Base-by-base conservation (phyloP, 2,113 vertebrate genomes). In the Rattus rattus region DNA sequence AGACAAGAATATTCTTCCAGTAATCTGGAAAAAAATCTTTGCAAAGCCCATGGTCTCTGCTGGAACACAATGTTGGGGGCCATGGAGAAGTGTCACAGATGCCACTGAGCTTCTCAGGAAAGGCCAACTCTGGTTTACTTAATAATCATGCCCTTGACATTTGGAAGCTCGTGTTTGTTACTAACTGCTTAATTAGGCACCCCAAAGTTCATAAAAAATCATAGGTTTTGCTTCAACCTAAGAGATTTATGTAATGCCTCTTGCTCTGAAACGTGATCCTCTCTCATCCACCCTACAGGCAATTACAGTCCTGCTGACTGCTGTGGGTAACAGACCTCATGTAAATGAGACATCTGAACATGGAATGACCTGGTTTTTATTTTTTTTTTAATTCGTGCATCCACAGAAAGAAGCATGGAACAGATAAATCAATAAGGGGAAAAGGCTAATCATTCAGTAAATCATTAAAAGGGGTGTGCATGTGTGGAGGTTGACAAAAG, bases 181-280 rank as follows among this genome's bases (percentile, higher is more conserved):
- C 91, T 94, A 91, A 96, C 94, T 28, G 0, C 96, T 98, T 98
- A 96, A 97, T 97, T 97, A 97, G 89, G 56, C 1, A 47, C 79
- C 92, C 96, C 96, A 96, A 97, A 96, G 96, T 96, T 97, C 97
- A 98, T 84, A 94, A 95, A 97, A 97, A 97, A 97, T 97, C 97
- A 96, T 47, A 97, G 94, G 96, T 96, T 97, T 98, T 91, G 81
- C 88, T 97, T 96, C 86, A 93, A 93, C 75, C 54, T 95, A 97
- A 96, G 79, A 96, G 91, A 96, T 88, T 70, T 87, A 43, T 95
- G 91, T 91, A 90, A 73, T 54, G 81, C 67, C 77, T 79, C 77
- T 92, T 92, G 87, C 89, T 91, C 95, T 96, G 70, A 88, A 97
- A 94, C 88, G 92, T 47, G 0, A 87, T 97, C 69, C 26, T 0